These are phyloP conservation scores for Tachystola acroxantha DNA, from an alignment of 2,888 invertebrate genomes.

Conservation along the genomic window DNA sequence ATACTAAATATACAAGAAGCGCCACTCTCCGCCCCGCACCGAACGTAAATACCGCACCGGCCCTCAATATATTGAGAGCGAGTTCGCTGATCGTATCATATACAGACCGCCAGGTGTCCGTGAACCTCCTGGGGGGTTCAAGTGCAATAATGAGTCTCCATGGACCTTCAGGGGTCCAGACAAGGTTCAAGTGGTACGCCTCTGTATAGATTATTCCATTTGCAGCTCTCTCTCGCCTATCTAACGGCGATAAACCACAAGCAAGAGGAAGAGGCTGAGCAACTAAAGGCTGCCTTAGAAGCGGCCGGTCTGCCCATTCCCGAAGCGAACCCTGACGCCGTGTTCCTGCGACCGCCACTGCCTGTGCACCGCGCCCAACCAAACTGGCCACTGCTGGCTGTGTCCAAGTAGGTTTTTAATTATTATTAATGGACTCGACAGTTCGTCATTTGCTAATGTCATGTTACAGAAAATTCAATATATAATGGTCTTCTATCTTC, in stretches of 20 bases:
- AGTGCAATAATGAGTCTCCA: not conserved
- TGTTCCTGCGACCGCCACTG: slow-evolving; percentile 90
- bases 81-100: too few relatives aligned
- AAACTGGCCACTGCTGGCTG: slow-evolving; percentile 98
- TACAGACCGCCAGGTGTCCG: too few relatives aligned
- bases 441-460: too few relatives aligned
- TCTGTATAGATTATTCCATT: not conserved
- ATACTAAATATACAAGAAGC: too few relatives aligned
- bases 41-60: too few relatives aligned
- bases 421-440: too few relatives aligned
- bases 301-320: slow-evolving; percentile 81
- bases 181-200: not conserved
- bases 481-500: too few relatives aligned
- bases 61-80: too few relatives aligned
- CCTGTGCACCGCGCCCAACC: slow-evolving; percentile 94
- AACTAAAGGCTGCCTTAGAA: slow-evolving; percentile 82
- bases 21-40: too few relatives aligned
- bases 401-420: slow-evolving; percentile 84
- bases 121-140: too few relatives aligned
- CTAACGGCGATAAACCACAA: slow-evolving; percentile 97
- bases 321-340: slow-evolving; percentile 85
- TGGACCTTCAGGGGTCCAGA: too few relatives aligned
- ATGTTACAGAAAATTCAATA: too few relatives aligned
- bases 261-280: slow-evolving; percentile 87
- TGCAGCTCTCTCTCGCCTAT: slow-evolving; percentile 90